These are phyloP conservation scores for Elachura formosa DNA, from an alignment of 2,113 vertebrate species.

Conservation along the genomic window DNA sequence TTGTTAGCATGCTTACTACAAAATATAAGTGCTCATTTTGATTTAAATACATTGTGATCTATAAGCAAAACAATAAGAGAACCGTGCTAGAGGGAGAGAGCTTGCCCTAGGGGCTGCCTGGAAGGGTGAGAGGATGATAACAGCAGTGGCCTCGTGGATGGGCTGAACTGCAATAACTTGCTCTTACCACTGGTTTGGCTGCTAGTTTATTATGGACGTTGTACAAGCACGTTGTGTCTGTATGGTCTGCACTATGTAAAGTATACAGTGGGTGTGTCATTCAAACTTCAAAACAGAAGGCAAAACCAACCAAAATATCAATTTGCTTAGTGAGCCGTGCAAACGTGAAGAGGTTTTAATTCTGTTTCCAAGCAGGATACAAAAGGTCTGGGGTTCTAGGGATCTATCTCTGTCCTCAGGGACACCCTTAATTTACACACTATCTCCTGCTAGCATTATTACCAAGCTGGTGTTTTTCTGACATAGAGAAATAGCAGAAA, in stretches of 20 bases:
- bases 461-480: background rate
- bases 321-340: background rate
- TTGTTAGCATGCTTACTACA: background rate
- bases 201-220: background rate
- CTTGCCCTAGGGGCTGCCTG: background rate
- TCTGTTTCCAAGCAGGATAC: background rate
- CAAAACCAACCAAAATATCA: background rate
- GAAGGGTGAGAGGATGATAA: background rate
- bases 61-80: background rate
- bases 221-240: background rate
- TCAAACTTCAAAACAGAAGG: background rate
- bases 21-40: background rate
- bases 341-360: background rate
- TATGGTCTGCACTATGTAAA: background rate
- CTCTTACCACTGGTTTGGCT: background rate
- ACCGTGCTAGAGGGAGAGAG: background rate
- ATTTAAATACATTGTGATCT: background rate
- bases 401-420: background rate
- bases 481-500: background rate
- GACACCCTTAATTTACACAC: background rate
- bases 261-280: rapidly evolving
- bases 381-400: background rate
- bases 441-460: background rate
- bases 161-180: background rate
- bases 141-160: background rate